Evolutionary conservation across 2,113 vertebrate genomes (phyloP).

Genomic region (Prietella phreatophila): DNA sequence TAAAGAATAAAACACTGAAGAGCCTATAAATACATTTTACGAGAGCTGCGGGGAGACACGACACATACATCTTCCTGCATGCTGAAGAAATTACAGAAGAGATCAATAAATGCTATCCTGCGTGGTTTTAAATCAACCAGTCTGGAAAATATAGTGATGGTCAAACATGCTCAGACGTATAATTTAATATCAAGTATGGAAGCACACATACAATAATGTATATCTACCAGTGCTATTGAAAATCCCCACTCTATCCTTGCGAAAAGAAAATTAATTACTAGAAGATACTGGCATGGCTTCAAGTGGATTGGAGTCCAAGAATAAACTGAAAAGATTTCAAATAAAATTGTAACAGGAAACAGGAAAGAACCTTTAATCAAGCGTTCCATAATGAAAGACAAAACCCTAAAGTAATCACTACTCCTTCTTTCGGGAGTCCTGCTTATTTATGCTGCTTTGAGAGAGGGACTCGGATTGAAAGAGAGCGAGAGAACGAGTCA

Average conservation of each 20-base stretch:
- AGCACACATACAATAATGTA: not conserved
- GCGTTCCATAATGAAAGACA: slow-evolving; percentile 41
- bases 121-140: not conserved
- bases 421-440: slow-evolving; percentile 28
- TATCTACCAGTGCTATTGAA: slow-evolving; percentile 12
- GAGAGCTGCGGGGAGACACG: not conserved
- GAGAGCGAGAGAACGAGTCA: not conserved
- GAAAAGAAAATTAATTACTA: slow-evolving; percentile 39
- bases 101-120: not conserved
- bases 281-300: slow-evolving; percentile 26
- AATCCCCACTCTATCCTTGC: not conserved
- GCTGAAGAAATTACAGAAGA: not conserved
- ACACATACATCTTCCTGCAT: not conserved
- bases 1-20: not conserved
- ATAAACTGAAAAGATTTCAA: slow-evolving; percentile 47
- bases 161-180: not conserved
- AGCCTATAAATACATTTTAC: not conserved
- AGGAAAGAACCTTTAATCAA: slow-evolving; percentile 46
- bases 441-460: slow-evolving; percentile 42
- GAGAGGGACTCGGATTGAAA: not conserved
- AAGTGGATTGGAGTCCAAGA: slow-evolving; percentile 24
- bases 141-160: not conserved
- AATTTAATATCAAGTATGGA: not conserved
- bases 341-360: slow-evolving; percentile 28
- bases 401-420: slow-evolving; percentile 47